Percentiles rank a stretch among this genome's conserved stretches.
Evolutionary conservation across 2,113 vertebrate genomes (phyloP).

Genomic region (Lipophrys pholis): DNA sequence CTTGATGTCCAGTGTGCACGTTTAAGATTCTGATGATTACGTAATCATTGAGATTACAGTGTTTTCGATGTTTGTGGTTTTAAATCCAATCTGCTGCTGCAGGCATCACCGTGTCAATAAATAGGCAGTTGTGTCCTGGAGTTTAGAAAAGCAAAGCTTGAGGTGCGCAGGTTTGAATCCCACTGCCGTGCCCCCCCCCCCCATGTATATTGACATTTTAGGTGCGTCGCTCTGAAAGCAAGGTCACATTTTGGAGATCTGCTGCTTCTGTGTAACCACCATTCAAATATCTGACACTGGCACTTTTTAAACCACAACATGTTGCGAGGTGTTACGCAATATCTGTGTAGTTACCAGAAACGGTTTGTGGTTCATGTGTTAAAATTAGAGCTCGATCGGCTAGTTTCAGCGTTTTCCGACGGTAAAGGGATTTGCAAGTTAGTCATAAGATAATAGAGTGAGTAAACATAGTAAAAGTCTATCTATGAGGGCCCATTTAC

Average conservation of each 20-base stretch:
- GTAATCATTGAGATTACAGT: constrained; percentile 32
- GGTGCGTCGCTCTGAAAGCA: background rate
- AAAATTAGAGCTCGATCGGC: background rate
- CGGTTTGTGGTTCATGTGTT: background rate
- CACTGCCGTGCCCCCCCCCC: too few species aligned
- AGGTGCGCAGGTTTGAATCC: too few species aligned
- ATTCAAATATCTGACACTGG: background rate
- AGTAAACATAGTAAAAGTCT: constrained; percentile 2
- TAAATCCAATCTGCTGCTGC: constrained; percentile 15
- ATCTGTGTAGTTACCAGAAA: background rate
- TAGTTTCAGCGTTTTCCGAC: background rate
- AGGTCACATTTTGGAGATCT: background rate
- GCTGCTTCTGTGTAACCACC: background rate
- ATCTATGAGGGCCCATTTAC: too few species aligned
- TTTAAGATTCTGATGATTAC: background rate
- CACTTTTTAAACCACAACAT: background rate
- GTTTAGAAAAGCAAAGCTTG: too few species aligned
- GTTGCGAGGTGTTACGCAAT: background rate
- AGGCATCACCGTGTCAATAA: background rate
- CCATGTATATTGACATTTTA: background rate
- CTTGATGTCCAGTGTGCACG: background rate
- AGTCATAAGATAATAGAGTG: constrained; percentile 13
- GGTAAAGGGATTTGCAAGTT: background rate
- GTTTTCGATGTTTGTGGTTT: background rate
- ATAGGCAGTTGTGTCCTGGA: too few species aligned